Percentiles rank a stretch among this genome's conserved stretches.
These are phyloP conservation scores for Latrodectus hesperus DNA, from an alignment of 2,888 invertebrate species.

Conservation along the genomic window DNA sequence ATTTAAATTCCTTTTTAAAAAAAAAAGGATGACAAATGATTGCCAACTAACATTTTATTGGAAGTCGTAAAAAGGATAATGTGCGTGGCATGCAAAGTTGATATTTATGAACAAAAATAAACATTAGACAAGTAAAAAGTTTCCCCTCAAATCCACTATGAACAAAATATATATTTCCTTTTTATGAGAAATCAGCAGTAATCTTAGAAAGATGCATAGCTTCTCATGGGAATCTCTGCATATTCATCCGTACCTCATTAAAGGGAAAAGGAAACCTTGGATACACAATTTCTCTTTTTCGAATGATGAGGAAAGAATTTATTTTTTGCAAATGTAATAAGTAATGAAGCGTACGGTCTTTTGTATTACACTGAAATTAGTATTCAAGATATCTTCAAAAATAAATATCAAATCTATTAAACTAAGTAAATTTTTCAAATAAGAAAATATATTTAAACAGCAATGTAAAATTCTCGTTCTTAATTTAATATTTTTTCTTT, in stretches of 20 bases:
- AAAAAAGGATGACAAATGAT: background rate
- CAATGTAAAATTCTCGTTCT: too few species aligned
- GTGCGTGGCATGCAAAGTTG: background rate
- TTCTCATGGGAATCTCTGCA: background rate
- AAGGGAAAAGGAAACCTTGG: background rate
- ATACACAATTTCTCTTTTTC: background rate
- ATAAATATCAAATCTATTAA: too few species aligned
- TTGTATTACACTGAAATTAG: too few species aligned
- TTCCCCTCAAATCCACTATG: background rate
- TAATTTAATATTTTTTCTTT: too few species aligned
- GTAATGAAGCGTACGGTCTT: too few species aligned
- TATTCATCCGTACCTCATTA: background rate
- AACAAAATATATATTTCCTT: background rate
- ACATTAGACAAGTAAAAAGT: background rate
- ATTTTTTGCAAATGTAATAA: background rate
- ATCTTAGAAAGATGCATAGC: background rate
- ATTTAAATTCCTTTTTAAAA: background rate
- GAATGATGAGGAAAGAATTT: background rate
- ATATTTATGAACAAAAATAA: conserved; percentile 1
- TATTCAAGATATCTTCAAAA: too few species aligned
- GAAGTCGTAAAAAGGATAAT: conserved; percentile 2
- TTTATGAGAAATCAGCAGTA: background rate
- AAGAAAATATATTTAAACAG: too few species aligned
- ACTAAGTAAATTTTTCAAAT: too few species aligned
- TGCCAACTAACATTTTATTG: conserved; percentile 4